phyloP scores from a whole-genome alignment of 2,888 invertebrate genomes.

The Macaria notata region DNA sequence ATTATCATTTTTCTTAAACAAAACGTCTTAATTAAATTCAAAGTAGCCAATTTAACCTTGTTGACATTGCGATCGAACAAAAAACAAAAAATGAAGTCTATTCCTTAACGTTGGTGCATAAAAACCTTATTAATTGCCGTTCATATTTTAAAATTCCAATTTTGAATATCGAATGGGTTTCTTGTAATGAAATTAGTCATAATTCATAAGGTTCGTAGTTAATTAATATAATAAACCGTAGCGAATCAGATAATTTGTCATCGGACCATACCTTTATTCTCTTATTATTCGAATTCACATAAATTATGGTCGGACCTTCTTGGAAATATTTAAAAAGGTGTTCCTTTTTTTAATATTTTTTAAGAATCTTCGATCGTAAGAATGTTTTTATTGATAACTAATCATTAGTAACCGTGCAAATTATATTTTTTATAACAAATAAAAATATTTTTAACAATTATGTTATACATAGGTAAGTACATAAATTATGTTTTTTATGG shows the following conservation, averaged over 20 bases:
- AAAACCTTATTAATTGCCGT: neutral
- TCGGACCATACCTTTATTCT: conserved; percentile 44
- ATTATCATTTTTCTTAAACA: conserved; percentile 4
- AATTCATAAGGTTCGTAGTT: conserved; percentile 40
- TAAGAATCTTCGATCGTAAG: too few relatives aligned
- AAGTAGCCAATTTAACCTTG: conserved; percentile 3
- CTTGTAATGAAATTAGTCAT: conserved; percentile 36
- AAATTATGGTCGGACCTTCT: conserved; percentile 67
- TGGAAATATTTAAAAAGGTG: conserved; percentile 51
- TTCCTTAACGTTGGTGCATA: neutral
- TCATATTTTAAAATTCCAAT: conserved; percentile 12
- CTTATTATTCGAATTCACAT: conserved; percentile 54
- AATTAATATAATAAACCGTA: conserved; percentile 70
- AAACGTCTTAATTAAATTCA: conserved; percentile 6
- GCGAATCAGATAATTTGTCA: conserved; percentile 77
- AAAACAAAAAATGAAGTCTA: neutral
- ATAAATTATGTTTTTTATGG: too few relatives aligned
- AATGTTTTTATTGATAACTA: too few relatives aligned
- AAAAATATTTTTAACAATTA: too few relatives aligned
- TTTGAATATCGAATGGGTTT: conserved; percentile 10
- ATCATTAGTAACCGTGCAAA: too few relatives aligned
- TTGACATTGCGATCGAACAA: neutral
- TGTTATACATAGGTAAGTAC: too few relatives aligned
- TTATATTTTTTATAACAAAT: too few relatives aligned
- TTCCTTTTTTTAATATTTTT: conserved; percentile 29